Percentiles rank a stretch among this genome's conserved stretches.
phyloP scores from a whole-genome alignment of 2,113 vertebrate genomes.

The Galemys pyrenaicus region DNA sequence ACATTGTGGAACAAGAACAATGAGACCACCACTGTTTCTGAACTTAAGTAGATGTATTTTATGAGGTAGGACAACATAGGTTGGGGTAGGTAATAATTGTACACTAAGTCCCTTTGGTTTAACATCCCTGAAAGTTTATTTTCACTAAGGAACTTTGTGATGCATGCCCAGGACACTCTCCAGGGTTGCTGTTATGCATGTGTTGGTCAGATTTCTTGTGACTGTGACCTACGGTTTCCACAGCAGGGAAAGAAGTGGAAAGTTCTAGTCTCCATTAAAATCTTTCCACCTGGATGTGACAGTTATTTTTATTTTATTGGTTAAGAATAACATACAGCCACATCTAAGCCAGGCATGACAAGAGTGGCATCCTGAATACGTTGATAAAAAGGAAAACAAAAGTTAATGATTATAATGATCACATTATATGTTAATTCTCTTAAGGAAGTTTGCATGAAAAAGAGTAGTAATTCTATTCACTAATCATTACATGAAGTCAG shows the following conservation, averaged over 20 bases:
- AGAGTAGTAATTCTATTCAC: neutral
- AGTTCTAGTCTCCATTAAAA: neutral
- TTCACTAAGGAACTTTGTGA: neutral
- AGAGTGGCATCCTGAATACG: neutral
- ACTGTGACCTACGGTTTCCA: accelerated
- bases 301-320: neutral
- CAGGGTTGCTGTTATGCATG: neutral
- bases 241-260: neutral
- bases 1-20: neutral
- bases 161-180: neutral
- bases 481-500: neutral
- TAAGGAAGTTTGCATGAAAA: neutral
- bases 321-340: neutral
- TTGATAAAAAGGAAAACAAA: neutral
- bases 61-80: neutral
- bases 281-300: neutral
- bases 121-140: neutral
- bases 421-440: neutral
- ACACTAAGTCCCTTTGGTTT: neutral
- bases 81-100: neutral
- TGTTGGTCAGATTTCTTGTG: neutral
- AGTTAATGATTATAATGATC: neutral
- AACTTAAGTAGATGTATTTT: neutral
- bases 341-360: neutral
- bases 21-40: neutral